Evolutionary conservation across 2,113 vertebrate genomes (phyloP), one percentile per base, ranked within the genome.

Genomic region (Odontesthes bonariensis): DNA sequence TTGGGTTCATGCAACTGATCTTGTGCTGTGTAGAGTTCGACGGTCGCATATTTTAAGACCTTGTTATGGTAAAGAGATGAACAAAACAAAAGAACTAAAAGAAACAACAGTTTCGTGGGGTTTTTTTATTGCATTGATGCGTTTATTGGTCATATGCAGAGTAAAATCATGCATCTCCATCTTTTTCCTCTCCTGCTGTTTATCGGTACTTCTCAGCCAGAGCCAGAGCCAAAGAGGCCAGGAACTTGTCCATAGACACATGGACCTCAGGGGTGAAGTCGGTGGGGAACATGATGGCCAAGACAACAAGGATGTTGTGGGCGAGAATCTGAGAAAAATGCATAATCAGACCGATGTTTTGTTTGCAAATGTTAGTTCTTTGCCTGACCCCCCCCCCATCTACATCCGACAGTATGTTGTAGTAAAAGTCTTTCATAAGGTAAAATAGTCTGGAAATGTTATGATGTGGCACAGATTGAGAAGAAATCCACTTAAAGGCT

Each of bases 231-330:
- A 94, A 0, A 1, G 69, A 66, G 12, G 77, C 68, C 47, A 94
- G 75, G 76, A 94, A 94, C 80, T 94, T 94, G 79, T 94, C 94
- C 75, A 93, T 23, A 1, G 88, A 0, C 61, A 93, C 69, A 11
- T 94, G 93, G n/a, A 87, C 90, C 78, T 94, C 92, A 13, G 94
- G 83, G 35, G 83, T 92, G 89, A 94, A 94, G 0, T 94, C 89
- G 0, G 0, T 0, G 3, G 94, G 92, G 79, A 84, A 94, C 46
- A 75, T 10, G 6, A 80, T 70, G 55, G 91, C 80, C 44, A 92
- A 0, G 40, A 87, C 77, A 58, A 93, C 92, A 1, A 94, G 79
- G 68, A 94, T 53, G 83, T 78, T 85, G 79, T 93, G 90, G 44
- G 79, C 6, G 14, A 93, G 54, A 27, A 92, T 81, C 93, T 94